Base-by-base conservation (phyloP, 23 tunicate species). In the Ciona savignyi region DNA sequence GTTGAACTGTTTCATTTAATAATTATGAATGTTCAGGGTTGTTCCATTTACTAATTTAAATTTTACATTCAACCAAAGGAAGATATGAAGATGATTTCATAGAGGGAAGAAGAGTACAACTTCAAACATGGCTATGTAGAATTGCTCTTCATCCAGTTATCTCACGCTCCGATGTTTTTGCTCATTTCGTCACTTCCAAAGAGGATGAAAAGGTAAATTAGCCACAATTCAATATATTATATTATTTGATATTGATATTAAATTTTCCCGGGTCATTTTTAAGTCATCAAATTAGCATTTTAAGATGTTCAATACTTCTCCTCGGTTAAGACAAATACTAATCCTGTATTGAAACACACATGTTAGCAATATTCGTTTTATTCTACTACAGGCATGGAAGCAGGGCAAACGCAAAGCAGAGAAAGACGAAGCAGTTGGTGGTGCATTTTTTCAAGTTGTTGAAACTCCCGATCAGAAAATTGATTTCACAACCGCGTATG, bases 301-400 rank as follows among this genome's bases (percentile, higher is more conserved):
- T n/a, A n/a, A n/a, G n/a, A n/a, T n/a, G n/a, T n/a, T n/a, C n/a
- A n/a, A n/a, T n/a, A n/a, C n/a, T n/a, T n/a, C n/a, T n/a, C n/a
- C n/a, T n/a, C n/a, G n/a, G n/a, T n/a, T n/a, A n/a, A n/a, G n/a
- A n/a, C n/a, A n/a, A n/a, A n/a, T n/a, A n/a, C n/a, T n/a, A n/a
- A n/a, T n/a, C n/a, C n/a, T n/a, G n/a, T n/a, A n/a, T n/a, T n/a
- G n/a, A n/a, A n/a, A n/a, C n/a, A n/a, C n/a, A n/a, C n/a, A n/a
- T n/a, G n/a, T n/a, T n/a, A n/a, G n/a, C n/a, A n/a, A n/a, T n/a
- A n/a, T n/a, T n/a, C n/a, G n/a, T n/a, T n/a, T n/a, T n/a, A n/a
- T n/a, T n/a, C n/a, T n/a, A n/a, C n/a, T n/a, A n/a, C 34, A 86
- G 82, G 87, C 80, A n/a, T 93, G 98, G 98, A 93, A 93, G 67